Base-by-base conservation (phyloP, 1,140 invertebrate species). In the Condylostylus longicornis region DNA sequence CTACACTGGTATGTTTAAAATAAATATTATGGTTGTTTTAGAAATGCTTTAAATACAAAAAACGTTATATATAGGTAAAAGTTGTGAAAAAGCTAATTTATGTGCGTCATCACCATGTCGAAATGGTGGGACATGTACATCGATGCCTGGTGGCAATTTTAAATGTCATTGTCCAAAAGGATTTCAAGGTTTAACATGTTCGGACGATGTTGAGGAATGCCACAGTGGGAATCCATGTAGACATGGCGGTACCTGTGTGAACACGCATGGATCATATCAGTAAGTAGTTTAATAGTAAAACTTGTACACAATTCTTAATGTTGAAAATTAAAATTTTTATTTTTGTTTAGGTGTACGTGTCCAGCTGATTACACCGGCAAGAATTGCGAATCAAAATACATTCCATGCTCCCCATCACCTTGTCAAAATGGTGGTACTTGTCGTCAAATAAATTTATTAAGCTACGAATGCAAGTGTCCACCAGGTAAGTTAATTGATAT, bases 141-240 rank as follows among this genome's bases (percentile, higher is more conserved):
- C 82, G 0, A 58, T 77, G 9, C 60, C 72, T 3, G 68, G 74
- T 9, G 71, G 76, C 44, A 73, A 72, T 25, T 93, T 82, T 67
- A 71, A 75, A 42, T 94, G 88, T 64, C 76, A 71, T 37, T 86
- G 83, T 49, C 77, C 81, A n/a, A 68, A 76, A 9, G 89, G 88
- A 34, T 95, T 93, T 55, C 77, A 75, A 27, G 90, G 90, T 43
- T 60, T 68, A 19, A 78, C 77, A 34, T 97, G 91, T 62, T 75
- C 75, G 33, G 77, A 85, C 38, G 89, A 96, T 64, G 81, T 93
- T 28, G 72, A 89, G 58, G 90, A 96, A 61, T 96, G 90, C 59
- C 53, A 64, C 4, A 68, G 68, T 27, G n/a, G n/a, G n/a, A 71
- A 78, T 32, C 79, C 82, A 4, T 89, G 87, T 64, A 68, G 72